A percentile compares a stretch with the other conserved stretches of the same genome.
Conservation (phyloP, 2,888 invertebrate species). For the Leptothorax acervorum region DNA sequence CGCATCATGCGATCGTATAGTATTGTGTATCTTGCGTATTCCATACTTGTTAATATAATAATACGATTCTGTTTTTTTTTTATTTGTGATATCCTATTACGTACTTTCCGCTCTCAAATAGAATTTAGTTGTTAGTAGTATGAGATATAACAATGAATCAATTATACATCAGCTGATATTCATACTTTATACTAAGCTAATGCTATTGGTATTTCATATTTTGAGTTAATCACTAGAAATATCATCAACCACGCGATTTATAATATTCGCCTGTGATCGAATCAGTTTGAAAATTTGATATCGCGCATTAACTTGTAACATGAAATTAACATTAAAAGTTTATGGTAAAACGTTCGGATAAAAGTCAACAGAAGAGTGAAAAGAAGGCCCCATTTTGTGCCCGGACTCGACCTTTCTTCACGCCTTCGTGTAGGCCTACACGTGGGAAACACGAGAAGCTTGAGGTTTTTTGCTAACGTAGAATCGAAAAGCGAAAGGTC, state of each 20-base stretch:
- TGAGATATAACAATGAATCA: not conserved
- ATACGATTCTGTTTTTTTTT: slow-evolving; percentile 9
- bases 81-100: not conserved
- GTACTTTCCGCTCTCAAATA: not conserved
- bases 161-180: not conserved
- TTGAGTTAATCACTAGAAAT: not conserved
- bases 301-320: not conserved
- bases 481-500: slow-evolving; percentile 22
- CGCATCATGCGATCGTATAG: not conserved
- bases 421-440: not conserved
- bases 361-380: not conserved
- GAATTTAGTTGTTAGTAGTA: not conserved
- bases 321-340: not conserved
- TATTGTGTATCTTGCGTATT: slow-evolving; percentile 2
- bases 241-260: not conserved
- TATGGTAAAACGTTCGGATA: not conserved
- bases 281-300: not conserved
- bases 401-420: not conserved
- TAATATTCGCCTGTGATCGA: too few species aligned
- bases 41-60: not conserved
- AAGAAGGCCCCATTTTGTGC: not conserved
- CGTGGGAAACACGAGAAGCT: slow-evolving; percentile 45
- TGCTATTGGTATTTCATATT: not conserved
- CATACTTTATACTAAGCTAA: not conserved
- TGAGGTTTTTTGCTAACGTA: slow-evolving; percentile 1